Evolutionary conservation across 2,797 vertebrate species (phyloP), one percentile per base, ranked within the genome.

Genomic region (Poeciliopsis presidionis): DNA sequence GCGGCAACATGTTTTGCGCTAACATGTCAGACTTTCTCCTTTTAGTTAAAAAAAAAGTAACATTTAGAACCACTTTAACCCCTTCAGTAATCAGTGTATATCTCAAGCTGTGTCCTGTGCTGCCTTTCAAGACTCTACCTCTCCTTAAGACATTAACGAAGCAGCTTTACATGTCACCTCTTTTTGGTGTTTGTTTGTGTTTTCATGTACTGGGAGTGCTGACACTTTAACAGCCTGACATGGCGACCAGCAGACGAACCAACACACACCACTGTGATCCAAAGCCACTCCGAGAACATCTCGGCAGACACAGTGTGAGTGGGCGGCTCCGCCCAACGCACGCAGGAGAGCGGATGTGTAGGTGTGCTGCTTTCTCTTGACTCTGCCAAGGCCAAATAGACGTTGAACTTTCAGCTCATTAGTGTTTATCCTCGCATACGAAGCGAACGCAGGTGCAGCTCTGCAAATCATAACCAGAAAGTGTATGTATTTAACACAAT

Each of bases 21-120:
- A 90, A 82, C 84, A 82, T 46, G 73, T 85, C 45, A 20, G 46
- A 75, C 77, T 86, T 81, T 81, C 82, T 76, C 82, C 13, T 11
- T 71, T 49, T 16, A 5, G 74, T 81, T 74, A 46, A 30, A 45
- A 36, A 47, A 7, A 0, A 30, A 36, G 6, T 77, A 7, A 49
- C 71, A 61, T 6, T 7, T 13, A 6, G 1, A 11, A 13, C 76
- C 77, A 55, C 33, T 76, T 75, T 75, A 65, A 65, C 76, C 77
- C 46, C 36, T 65, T 18, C 46, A 20, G 22, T 1, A 4, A 25
- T 41, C 36, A 25, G 7, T 12, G 39, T 45, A 12, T 75, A 11
- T 14, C 9, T 45, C 16, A 28, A 74, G 55, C 14, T 22, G 45
- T 72, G 28, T 30, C n/a, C 7, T 30, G 2, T 33, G n/a, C 70